Base-by-base conservation (phyloP, 2,113 vertebrate genomes). In the Ictidomys tridecemlineatus region DNA sequence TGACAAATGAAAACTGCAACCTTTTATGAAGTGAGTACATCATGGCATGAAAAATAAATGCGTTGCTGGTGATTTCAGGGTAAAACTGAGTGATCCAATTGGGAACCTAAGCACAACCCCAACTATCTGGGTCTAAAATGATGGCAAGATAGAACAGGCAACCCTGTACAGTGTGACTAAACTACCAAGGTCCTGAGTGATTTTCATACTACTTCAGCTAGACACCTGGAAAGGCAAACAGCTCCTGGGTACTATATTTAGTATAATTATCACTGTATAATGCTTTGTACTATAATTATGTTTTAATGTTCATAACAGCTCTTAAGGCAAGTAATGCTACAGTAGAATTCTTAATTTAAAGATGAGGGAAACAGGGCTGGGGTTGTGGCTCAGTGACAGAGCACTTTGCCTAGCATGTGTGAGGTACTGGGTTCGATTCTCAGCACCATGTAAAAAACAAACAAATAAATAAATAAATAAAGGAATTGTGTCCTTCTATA, bases 1-100 rank as follows among this genome's bases (percentile, higher is more conserved):
- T 82, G 67, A 53, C 76, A 95, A 89, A 37, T 93, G 14, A 79
- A 95, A 76, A 37, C 17, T 84, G 45, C 14, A 77, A 89, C 67
- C 14, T 77, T 92, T 79, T 65, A 88, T 30, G 37, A 86, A 58
- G 83, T 76, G 32, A 10, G 67, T 74, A 92, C 63, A 79, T 82
- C 10, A 24, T 39, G 58, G 63, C 48, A 76, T 53, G 24, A 86
- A 87, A 84, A 70, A 90, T n/a, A 92, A 96, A 92, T 56, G 30
- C 56, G 65, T 94, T 92, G 45, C 77, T 85, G 45, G 58, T 90
- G 51, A 84, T 42, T 95, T 90, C 63, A 56, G 34, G 20, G 22
- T 87, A 79, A 89, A 30, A 84, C 8, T 30, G 63, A 94, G 84
- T 6, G 17, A 74, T 45, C 14, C 78, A 63, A 22, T 51, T 88